A percentile compares a stretch with the other conserved stretches of the same genome.
phyloP scores from a whole-genome alignment of 1,140 invertebrate species.

The Philotrypesis tridentata region DNA sequence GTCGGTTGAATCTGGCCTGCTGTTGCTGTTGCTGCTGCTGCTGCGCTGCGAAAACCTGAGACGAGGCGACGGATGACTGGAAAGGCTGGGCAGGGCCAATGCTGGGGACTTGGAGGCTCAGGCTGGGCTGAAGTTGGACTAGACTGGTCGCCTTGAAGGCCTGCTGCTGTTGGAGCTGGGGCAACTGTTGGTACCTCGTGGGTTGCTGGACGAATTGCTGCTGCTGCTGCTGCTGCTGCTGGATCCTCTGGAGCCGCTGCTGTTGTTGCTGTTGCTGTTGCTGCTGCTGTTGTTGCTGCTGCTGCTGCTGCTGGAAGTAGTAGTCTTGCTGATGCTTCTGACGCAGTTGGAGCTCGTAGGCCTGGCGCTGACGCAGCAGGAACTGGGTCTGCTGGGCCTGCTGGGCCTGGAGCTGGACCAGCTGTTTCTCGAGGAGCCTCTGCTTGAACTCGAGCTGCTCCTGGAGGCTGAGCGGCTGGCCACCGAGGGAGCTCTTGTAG shows the following conservation, averaged over 20 bases:
- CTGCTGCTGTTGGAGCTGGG: constrained; percentile 65
- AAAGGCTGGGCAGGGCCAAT: constrained; percentile 56
- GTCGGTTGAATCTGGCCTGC: constrained; percentile 73
- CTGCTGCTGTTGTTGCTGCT: constrained; percentile 58
- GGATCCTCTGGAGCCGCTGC: constrained; percentile 58
- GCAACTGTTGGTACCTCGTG: constrained; percentile 58
- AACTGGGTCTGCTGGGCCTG: constrained; percentile 82
- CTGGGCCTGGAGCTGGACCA: constrained; percentile 79
- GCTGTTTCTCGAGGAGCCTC: constrained; percentile 80
- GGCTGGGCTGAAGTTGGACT: constrained; percentile 70
- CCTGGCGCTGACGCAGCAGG: constrained; percentile 76
- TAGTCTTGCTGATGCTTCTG: constrained; percentile 72
- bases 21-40: constrained; percentile 65
- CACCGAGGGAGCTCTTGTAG: constrained; percentile 65
- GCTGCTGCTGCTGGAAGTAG: constrained; percentile 68
- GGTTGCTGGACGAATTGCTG: constrained; percentile 61
- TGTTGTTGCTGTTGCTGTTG: constrained; percentile 55
- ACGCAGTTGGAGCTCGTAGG: constrained; percentile 73
- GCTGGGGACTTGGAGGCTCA: constrained; percentile 67
- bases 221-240: constrained; percentile 54
- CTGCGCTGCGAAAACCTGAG: constrained; percentile 60
- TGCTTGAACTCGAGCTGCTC: constrained; percentile 81
- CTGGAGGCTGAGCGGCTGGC: constrained; percentile 70
- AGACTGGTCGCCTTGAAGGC: constrained; percentile 58
- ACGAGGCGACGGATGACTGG: no score